These are phyloP conservation scores for Hydrozoanthus gracilis DNA, from an alignment of 92 coral and sea anemone species.

Conservation along the genomic window DNA sequence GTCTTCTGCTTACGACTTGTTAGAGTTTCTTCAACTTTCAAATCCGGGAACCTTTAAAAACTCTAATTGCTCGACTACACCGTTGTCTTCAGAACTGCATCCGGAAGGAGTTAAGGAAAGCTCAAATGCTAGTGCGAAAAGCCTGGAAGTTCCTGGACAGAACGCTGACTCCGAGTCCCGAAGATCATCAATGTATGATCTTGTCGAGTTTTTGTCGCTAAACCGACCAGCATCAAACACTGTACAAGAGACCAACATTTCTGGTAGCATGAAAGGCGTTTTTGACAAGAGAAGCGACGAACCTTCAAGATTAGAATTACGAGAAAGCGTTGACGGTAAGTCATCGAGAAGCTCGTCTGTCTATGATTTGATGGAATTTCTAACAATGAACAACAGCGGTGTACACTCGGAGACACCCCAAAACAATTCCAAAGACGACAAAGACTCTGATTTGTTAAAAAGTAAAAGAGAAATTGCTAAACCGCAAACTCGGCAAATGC, in stretches of 20 bases:
- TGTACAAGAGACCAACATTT: not conserved
- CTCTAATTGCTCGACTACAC: not conserved
- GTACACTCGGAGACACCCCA: constrained; percentile 39
- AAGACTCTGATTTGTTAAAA: not conserved
- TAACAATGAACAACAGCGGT: constrained; percentile 44
- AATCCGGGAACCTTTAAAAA: constrained; percentile 20
- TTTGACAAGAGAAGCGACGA: not conserved
- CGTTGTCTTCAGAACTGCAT: not conserved
- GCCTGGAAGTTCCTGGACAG: constrained; percentile 5
- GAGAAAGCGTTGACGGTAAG: not conserved
- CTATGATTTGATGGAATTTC: constrained; percentile 75
- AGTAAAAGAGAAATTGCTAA: not conserved
- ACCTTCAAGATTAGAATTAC: not conserved
- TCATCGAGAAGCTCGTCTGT: constrained; percentile 65
- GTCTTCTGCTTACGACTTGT: constrained; percentile 72
- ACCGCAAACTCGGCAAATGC: not conserved
- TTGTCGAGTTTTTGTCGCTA: constrained; percentile 78
- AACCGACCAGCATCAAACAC: not conserved
- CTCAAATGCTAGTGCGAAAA: not conserved
- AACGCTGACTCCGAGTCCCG: constrained; percentile 38
- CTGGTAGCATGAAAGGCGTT: not conserved
- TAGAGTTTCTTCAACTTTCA: constrained; percentile 74
- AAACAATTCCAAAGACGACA: not conserved
- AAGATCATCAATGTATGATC: constrained; percentile 72
- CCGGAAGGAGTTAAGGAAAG: constrained; percentile 3